These are phyloP conservation scores for Oryzias curvinotus DNA, from an alignment of 2,113 vertebrate species.

Conservation along the genomic window DNA sequence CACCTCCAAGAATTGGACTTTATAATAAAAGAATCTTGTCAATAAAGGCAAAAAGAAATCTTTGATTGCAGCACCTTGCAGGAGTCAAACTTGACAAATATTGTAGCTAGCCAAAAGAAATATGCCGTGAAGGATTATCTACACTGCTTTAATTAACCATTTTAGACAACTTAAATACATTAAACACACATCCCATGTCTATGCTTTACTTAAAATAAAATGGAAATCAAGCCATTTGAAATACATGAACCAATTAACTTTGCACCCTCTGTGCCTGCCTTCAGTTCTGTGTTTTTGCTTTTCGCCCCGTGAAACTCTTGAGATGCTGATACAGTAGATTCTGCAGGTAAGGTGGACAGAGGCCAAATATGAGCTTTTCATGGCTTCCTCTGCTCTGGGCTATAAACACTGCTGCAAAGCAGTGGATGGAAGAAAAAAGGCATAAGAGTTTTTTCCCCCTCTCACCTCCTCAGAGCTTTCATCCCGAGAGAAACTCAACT, in stretches of 20 bases:
- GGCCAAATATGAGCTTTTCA: slow-evolving; percentile 58
- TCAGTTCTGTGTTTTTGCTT: slow-evolving; percentile 22
- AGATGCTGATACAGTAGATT: slow-evolving; percentile 66
- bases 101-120: slow-evolving; percentile 34
- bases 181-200: slow-evolving; percentile 10
- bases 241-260: slow-evolving; percentile 41
- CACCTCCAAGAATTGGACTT: too few species aligned
- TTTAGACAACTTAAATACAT: slow-evolving; percentile 1
- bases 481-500: slow-evolving; percentile 60
- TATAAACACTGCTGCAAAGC: slow-evolving; percentile 61
- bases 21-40: slow-evolving; percentile 4
- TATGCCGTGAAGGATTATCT: neutral
- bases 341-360: slow-evolving; percentile 72
- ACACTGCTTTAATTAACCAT: slow-evolving; percentile 9
- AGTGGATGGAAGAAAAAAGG: slow-evolving; percentile 34
- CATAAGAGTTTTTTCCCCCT: slow-evolving; percentile 34
- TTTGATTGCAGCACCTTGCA: slow-evolving; percentile 61
- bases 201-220: slow-evolving; percentile 35
- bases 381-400: slow-evolving; percentile 60
- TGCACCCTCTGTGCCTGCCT: slow-evolving; percentile 6
- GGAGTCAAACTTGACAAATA: slow-evolving; percentile 47
- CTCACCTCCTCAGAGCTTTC: slow-evolving; percentile 44
- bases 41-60: slow-evolving; percentile 49
- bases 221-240: slow-evolving; percentile 35
- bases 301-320: slow-evolving; percentile 45